Evolutionary conservation across 2,888 invertebrate genomes (phyloP).

Genomic region (Trissolcus brochymenae): DNA sequence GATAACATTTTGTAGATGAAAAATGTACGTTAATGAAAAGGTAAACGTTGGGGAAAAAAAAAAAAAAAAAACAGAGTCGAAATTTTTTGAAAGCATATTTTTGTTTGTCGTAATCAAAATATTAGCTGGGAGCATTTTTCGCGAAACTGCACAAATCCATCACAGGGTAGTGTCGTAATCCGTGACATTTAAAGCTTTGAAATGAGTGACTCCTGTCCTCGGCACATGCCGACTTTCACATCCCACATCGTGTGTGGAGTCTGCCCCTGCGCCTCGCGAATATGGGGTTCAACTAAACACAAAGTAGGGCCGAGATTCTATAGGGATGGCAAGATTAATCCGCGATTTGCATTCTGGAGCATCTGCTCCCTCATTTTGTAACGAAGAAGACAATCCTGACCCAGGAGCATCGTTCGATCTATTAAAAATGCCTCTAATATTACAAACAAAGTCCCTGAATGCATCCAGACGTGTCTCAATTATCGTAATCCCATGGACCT

Average conservation of each 20-base stretch:
- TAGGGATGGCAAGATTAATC: constrained; percentile 74
- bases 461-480: constrained; percentile 19
- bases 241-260: constrained; percentile 59
- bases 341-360: constrained; percentile 76
- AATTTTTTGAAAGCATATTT: not conserved
- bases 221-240: constrained; percentile 71
- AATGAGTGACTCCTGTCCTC: constrained; percentile 72
- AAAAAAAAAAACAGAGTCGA: too few species aligned
- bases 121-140: constrained; percentile 13
- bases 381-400: constrained; percentile 60
- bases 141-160: constrained; percentile 33
- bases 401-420: constrained; percentile 47
- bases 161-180: constrained; percentile 48
- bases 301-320: constrained; percentile 61
- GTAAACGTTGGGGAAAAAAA: too few species aligned
- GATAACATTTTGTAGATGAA: too few species aligned
- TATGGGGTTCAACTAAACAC: constrained; percentile 61
- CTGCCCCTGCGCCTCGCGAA: constrained; percentile 60
- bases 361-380: constrained; percentile 70
- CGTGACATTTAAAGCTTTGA: constrained; percentile 62
- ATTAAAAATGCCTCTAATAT: constrained; percentile 51
- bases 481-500: constrained; percentile 27
- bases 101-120: constrained; percentile 14
- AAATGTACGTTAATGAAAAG: too few species aligned
- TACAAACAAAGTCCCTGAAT: constrained; percentile 33